Evolutionary conservation across 2,888 invertebrate genomes (phyloP).

Genomic region (Iselma pallidipennis): DNA sequence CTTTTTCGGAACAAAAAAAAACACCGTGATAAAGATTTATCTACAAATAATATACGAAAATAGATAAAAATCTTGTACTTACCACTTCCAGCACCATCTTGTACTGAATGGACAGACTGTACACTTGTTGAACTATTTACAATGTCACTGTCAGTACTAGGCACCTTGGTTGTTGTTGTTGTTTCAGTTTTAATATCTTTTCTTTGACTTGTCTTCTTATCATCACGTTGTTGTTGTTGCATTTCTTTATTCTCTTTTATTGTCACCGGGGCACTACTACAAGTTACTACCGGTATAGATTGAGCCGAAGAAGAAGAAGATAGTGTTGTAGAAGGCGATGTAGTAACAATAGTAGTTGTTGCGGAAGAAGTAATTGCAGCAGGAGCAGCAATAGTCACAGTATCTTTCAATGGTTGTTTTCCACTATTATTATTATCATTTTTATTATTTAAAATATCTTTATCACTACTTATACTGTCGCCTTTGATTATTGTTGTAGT

Average conservation of each 20-base stretch:
- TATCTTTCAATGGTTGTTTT: conserved; percentile 23
- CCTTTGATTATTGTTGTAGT: conserved; percentile 26
- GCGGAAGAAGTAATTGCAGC: conserved; percentile 16
- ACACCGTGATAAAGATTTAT: not conserved
- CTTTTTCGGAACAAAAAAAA: not conserved
- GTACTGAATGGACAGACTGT: conserved; percentile 21
- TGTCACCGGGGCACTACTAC: not conserved
- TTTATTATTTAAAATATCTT: conserved; percentile 35
- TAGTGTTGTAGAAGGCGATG: conserved; percentile 12
- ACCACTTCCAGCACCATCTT: conserved; percentile 28
- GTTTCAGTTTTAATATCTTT: conserved; percentile 29
- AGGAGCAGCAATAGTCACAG: conserved; percentile 15
- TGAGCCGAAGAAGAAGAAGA: not conserved
- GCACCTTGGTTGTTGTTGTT: conserved; percentile 20
- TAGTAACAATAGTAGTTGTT: conserved; percentile 20
- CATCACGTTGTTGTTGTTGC: conserved; percentile 21
- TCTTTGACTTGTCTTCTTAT: conserved; percentile 27
- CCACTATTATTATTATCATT: conserved; percentile 21
- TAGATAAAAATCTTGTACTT: conserved; percentile 5
- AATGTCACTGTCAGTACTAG: conserved; percentile 26
- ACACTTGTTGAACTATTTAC: conserved; percentile 9
- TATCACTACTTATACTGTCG: conserved; percentile 30
- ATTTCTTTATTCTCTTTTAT: conserved; percentile 29
- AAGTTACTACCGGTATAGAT: not conserved
- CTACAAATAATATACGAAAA: not conserved